phyloP scores from a whole-genome alignment of 2,888 invertebrate genomes.

The Drosophila mettleri region DNA sequence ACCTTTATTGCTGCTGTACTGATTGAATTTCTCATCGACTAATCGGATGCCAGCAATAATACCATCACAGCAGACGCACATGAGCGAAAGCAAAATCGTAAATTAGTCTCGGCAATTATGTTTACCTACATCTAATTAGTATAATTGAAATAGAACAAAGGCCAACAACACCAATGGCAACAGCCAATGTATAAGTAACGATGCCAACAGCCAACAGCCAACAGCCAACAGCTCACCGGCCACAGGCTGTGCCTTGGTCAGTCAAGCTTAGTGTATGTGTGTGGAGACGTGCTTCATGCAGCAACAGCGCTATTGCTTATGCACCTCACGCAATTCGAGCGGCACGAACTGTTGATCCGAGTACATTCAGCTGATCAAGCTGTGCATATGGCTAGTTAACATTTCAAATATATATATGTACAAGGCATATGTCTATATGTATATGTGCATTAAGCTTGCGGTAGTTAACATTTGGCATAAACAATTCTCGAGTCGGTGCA shows the following conservation, averaged over 20 bases:
- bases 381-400: conserved; percentile 14
- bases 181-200: conserved; percentile 30
- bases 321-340: conserved; percentile 27
- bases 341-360: conserved; percentile 33
- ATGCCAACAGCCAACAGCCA: conserved; percentile 16
- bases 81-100: conserved; percentile 52
- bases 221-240: conserved; percentile 5
- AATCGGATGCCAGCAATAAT: conserved; percentile 30
- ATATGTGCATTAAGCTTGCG: background rate
- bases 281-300: background rate
- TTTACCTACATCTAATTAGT: conserved; percentile 78
- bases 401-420: background rate
- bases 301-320: conserved; percentile 35
- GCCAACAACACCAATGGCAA: conserved; percentile 9
- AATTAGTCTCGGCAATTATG: conserved; percentile 76
- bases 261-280: conserved; percentile 4
- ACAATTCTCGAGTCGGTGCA: background rate
- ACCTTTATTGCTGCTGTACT: conserved; percentile 9
- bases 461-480: background rate
- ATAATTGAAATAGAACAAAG: conserved; percentile 76
- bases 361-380: conserved; percentile 16
- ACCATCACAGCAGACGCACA: conserved; percentile 22
- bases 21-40: conserved; percentile 39
- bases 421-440: background rate
- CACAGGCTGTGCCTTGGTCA: background rate